A percentile compares a stretch with the other conserved stretches of the same genome.
Conservation (phyloP, 2,888 invertebrate genomes). For the Ormyrus rosae region DNA sequence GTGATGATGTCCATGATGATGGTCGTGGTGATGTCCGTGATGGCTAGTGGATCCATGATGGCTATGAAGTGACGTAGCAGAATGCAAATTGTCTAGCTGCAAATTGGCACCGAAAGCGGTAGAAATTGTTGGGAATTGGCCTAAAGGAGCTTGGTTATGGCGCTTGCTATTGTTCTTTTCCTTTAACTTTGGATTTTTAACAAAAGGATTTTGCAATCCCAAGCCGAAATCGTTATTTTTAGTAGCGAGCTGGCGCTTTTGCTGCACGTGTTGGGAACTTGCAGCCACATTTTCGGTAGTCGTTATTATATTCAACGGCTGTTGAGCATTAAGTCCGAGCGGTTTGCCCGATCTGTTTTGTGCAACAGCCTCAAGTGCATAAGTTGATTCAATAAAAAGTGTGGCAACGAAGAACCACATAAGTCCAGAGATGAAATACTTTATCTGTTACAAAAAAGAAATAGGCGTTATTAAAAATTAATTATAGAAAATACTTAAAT, state of each 20-base stretch:
- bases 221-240: slow-evolving; percentile 19
- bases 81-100: slow-evolving; percentile 26
- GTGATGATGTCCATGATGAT: slow-evolving; percentile 40
- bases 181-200: background rate
- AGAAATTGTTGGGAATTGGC: slow-evolving; percentile 18
- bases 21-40: slow-evolving; percentile 35
- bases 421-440: slow-evolving; percentile 44
- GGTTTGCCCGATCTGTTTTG: slow-evolving; percentile 31
- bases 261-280: slow-evolving; percentile 30
- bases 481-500: too few species aligned
- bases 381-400: slow-evolving; percentile 17
- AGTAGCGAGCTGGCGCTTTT: slow-evolving; percentile 32
- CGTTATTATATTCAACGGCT: slow-evolving; percentile 8
- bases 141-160: background rate
- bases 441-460: slow-evolving; percentile 54
- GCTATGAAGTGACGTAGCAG: slow-evolving; percentile 13
- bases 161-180: background rate
- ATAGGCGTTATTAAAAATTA: too few species aligned
- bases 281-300: slow-evolving; percentile 14
- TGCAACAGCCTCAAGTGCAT: slow-evolving; percentile 12
- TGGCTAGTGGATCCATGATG: slow-evolving; percentile 1
- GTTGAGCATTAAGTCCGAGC: slow-evolving; percentile 1
- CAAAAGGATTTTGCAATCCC: slow-evolving; percentile 14
- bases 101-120: slow-evolving; percentile 2
- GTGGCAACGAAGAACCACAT: slow-evolving; percentile 39